These are phyloP conservation scores for Callithrix jacchus DNA, from an alignment of 2,113 vertebrate species.

Conservation along the genomic window DNA sequence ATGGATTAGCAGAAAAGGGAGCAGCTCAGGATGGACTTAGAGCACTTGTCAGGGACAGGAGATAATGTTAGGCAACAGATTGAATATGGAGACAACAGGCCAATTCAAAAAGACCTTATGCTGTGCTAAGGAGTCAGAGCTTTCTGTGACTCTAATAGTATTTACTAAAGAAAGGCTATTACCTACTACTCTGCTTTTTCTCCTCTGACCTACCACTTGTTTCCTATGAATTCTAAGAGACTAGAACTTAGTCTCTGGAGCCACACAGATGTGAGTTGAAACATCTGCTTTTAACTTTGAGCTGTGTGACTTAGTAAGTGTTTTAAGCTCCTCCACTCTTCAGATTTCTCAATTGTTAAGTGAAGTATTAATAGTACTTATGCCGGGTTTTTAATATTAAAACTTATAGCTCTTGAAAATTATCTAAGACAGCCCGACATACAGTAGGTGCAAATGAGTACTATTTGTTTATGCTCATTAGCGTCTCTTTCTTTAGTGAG, in stretches of 20 bases:
- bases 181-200: neutral
- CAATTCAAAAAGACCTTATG: neutral
- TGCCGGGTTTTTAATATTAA: neutral
- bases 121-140: neutral
- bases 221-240: neutral
- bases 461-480: neutral
- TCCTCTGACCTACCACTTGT: neutral
- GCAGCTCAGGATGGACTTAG: neutral
- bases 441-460: neutral
- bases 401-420: neutral
- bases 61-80: too few relatives aligned
- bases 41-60: neutral
- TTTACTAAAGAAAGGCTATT: neutral
- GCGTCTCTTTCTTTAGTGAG: neutral
- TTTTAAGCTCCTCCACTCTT: neutral
- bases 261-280: neutral
- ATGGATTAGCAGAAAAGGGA: neutral
- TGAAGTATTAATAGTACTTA: neutral
- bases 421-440: neutral
- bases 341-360: neutral
- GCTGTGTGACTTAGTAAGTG: neutral
- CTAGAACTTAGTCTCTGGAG: neutral
- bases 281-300: neutral
- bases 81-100: too few relatives aligned
- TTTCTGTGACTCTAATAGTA: too few relatives aligned